Conservation (phyloP, 2,888 invertebrate genomes). For the Callyntrura sp. region DNA sequence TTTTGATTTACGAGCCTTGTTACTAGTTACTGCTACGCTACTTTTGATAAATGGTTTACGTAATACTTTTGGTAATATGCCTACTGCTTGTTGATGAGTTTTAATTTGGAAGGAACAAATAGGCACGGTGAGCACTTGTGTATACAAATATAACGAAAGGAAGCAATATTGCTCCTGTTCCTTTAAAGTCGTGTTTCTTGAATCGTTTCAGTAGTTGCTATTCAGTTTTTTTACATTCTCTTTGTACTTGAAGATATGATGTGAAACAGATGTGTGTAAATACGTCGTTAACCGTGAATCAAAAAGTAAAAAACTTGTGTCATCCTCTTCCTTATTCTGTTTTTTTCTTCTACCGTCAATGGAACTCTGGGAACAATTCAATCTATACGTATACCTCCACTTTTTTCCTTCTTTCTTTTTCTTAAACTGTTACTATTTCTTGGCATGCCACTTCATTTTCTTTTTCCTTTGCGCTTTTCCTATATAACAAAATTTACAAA, state of each 20-base stretch:
- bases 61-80: background rate
- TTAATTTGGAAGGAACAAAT: background rate
- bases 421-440: conserved; percentile 49
- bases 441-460: background rate
- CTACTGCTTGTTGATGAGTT: background rate
- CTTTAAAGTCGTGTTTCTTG: background rate
- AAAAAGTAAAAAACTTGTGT: conserved; percentile 50
- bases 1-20: too few species aligned
- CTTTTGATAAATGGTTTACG: background rate
- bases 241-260: conserved; percentile 9
- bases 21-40: too few species aligned
- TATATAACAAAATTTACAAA: too few species aligned
- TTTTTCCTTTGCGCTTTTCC: background rate
- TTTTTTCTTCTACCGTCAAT: background rate
- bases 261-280: conserved; percentile 69
- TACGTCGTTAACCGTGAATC: conserved; percentile 64
- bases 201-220: background rate
- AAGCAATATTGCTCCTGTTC: too few species aligned
- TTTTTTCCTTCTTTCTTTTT: background rate
- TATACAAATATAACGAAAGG: background rate
- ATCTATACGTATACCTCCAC: background rate
- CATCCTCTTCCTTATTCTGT: background rate
- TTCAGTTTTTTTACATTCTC: conserved; percentile 9
- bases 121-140: background rate
- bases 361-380: background rate